phyloP scores from a whole-genome alignment of 2,113 vertebrate genomes.

The Dicentrarchus labrax region DNA sequence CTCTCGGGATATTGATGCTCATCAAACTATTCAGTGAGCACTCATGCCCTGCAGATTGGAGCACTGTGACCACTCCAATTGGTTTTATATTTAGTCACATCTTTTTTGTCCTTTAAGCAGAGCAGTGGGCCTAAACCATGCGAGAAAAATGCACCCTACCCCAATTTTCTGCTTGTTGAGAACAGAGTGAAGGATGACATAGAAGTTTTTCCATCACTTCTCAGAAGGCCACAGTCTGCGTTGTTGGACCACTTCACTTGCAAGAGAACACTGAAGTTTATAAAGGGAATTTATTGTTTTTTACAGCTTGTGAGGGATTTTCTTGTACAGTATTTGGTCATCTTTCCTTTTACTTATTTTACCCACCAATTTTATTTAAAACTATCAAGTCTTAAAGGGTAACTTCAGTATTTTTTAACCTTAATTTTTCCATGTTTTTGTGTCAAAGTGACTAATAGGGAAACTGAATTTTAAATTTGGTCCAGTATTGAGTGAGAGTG shows the following conservation, averaged over 20 bases:
- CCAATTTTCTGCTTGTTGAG: slow-evolving; percentile 55
- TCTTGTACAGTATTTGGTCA: no score
- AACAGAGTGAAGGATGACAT: slow-evolving; percentile 52
- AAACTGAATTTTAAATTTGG: no score
- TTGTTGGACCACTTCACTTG: slow-evolving; percentile 1
- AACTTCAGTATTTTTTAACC: no score
- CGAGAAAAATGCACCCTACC: slow-evolving; percentile 23
- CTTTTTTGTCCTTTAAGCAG: slow-evolving; percentile 47
- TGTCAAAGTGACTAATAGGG: no score
- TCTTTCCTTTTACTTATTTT: not conserved
- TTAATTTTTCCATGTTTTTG: no score
- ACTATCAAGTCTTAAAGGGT: not conserved
- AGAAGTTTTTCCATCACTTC: slow-evolving; percentile 11
- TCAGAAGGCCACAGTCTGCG: not conserved
- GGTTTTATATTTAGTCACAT: slow-evolving; percentile 53
- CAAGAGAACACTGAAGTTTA: slow-evolving; percentile 14
- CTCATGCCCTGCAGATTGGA: slow-evolving; percentile 29
- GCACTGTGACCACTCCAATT: slow-evolving; percentile 45
- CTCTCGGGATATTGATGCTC: slow-evolving; percentile 33
- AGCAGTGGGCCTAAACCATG: slow-evolving; percentile 42
- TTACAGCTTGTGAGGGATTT: not conserved
- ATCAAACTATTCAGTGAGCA: slow-evolving; percentile 31
- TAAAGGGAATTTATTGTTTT: not conserved
- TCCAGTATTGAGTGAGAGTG: no score
- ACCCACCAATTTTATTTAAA: not conserved